Percentiles rank a stretch among this genome's conserved stretches.
Conservation (phyloP, 1,140 invertebrate species). For the Trachymyrmex cornetzi region DNA sequence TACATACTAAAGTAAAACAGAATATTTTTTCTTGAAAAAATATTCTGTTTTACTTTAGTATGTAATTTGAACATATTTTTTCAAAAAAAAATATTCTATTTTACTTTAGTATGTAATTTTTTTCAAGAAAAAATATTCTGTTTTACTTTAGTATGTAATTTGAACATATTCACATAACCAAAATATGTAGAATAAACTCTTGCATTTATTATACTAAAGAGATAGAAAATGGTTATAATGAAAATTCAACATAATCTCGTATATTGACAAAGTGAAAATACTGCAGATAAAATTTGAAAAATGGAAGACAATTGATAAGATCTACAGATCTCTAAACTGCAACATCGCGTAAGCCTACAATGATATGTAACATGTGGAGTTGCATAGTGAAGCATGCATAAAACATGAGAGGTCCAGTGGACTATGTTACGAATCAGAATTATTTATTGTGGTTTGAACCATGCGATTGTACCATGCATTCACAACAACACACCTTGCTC, state of each 20-base stretch:
- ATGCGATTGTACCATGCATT: constrained; percentile 61
- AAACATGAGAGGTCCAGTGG: constrained; percentile 70
- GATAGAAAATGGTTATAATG: neutral
- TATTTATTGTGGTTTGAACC: constrained; percentile 74
- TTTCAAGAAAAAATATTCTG: neutral
- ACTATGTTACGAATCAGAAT: constrained; percentile 73
- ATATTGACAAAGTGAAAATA: constrained; percentile 2
- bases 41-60: no score
- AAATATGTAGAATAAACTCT: neutral
- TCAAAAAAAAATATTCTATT: no score
- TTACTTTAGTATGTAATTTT: no score
- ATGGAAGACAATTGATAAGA: constrained; percentile 2
- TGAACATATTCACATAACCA: neutral
- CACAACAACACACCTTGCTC: neutral
- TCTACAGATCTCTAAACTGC: constrained; percentile 11
- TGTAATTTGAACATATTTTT: no score
- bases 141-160: neutral
- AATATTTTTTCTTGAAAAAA: no score
- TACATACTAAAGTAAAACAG: no score
- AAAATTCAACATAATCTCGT: neutral
- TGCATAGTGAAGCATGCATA: constrained; percentile 67
- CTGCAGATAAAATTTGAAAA: neutral
- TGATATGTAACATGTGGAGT: constrained; percentile 52
- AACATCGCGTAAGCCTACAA: constrained; percentile 34
- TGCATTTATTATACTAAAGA: neutral